Percentiles rank a stretch among this genome's conserved stretches.
Evolutionary conservation across 2,113 vertebrate genomes (phyloP).

Genomic region (Argyrosomus japonicus): DNA sequence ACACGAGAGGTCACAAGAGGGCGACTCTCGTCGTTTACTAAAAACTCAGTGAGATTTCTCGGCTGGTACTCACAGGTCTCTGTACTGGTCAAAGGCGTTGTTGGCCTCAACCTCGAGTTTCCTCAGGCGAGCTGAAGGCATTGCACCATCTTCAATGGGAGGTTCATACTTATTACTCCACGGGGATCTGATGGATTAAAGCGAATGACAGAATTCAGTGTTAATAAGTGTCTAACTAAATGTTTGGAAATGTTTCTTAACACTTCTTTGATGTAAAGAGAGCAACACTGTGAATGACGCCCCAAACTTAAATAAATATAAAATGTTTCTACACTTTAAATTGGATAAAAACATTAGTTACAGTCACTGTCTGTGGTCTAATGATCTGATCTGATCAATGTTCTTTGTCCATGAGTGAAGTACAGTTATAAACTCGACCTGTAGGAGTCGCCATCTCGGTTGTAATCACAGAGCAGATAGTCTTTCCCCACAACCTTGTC

Average conservation of each 20-base stretch:
- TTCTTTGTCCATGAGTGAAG: background rate
- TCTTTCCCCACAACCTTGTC: conserved; percentile 98
- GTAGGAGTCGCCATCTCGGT: conserved; percentile 98
- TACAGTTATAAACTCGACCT: conserved; percentile 83
- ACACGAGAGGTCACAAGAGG: conserved; percentile 12
- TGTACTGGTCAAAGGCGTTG: conserved; percentile 99
- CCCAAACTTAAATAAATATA: background rate
- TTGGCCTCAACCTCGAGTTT: conserved; percentile 99
- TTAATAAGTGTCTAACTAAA: background rate
- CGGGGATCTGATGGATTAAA: conserved; percentile 87
- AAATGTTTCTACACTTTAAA: background rate
- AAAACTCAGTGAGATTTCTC: background rate
- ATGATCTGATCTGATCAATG: background rate
- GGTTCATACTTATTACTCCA: conserved; percentile 99
- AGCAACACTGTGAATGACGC: no score
- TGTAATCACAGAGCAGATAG: conserved; percentile 98
- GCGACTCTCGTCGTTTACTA: background rate
- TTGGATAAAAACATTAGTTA: background rate
- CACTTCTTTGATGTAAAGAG: no score
- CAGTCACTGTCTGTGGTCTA: background rate
- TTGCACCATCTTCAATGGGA: conserved; percentile 97
- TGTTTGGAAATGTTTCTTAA: background rate
- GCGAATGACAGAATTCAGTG: background rate
- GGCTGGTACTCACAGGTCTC: conserved; percentile 88
- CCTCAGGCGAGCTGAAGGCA: conserved; percentile 96